Evolutionary conservation across 2,113 vertebrate species (phyloP).

Genomic region (Gallinago media): DNA sequence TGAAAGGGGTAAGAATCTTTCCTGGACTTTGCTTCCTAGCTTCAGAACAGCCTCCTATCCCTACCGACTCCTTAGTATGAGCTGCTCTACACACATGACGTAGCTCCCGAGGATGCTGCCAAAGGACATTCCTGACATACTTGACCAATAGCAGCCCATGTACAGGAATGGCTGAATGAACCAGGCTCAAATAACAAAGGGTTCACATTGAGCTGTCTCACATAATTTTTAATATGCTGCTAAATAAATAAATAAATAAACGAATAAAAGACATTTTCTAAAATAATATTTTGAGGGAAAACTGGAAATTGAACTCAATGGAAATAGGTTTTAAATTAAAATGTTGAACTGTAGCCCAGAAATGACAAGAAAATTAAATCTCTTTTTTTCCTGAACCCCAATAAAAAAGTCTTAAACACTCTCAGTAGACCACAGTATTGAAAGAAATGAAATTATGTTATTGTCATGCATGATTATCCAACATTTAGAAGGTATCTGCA

Average conservation of each 20-base stretch:
- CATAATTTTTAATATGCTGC: conserved; percentile 16
- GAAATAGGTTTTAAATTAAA: conserved; percentile 69
- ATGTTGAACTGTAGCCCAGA: conserved; percentile 70
- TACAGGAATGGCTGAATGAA: conserved; percentile 1
- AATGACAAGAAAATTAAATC: conserved; percentile 64
- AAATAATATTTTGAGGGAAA: conserved; percentile 65
- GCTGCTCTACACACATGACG: neutral
- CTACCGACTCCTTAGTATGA: rapidly evolving
- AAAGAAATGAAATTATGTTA: conserved; percentile 66
- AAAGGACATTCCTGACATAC: conserved; percentile 62
- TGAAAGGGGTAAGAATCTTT: neutral
- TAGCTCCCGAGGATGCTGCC: neutral
- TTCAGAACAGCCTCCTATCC: neutral
- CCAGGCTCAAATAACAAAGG: conserved; percentile 49
- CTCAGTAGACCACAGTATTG: conserved; percentile 39
- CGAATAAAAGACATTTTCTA: conserved; percentile 37
- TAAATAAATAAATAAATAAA: conserved; percentile 49
- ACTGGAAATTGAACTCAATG: conserved; percentile 46
- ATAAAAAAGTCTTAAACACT: conserved; percentile 62
- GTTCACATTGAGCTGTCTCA: conserved; percentile 22
- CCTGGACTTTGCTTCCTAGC: neutral
- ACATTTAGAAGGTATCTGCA: conserved; percentile 59
- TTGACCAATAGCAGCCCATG: conserved; percentile 32
- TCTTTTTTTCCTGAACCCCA: conserved; percentile 47
- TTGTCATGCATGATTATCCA: conserved; percentile 68